phyloP scores from a whole-genome alignment of 2,113 vertebrate genomes.

The Fulmarus glacialis region DNA sequence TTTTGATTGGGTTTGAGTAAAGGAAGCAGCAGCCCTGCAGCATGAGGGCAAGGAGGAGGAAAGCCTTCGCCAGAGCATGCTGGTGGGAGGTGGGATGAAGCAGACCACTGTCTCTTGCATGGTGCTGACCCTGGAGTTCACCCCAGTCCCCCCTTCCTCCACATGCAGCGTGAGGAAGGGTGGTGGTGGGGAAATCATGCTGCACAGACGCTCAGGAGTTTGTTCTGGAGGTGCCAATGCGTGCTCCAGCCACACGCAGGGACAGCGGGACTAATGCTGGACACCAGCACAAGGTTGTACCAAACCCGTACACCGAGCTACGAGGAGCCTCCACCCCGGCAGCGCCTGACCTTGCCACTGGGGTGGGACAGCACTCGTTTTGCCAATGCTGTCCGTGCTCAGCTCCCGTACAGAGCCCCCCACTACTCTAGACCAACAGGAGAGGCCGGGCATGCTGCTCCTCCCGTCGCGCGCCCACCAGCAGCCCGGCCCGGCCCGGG shows the following conservation, averaged over 20 bases:
- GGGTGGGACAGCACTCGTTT: neutral
- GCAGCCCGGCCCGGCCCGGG: neutral
- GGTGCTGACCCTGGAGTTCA: neutral
- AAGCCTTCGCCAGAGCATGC: rapidly evolving
- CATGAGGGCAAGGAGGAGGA: too few species aligned
- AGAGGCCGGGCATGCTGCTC: neutral
- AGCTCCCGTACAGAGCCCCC: neutral
- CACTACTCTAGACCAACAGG: rapidly evolving
- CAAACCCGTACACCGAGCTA: rapidly evolving
- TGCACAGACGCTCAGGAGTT: neutral
- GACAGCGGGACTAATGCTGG: neutral
- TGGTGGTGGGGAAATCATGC: neutral
- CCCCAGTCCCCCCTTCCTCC: neutral
- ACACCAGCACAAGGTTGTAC: neutral
- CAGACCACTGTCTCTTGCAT: too few species aligned
- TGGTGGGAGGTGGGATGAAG: neutral
- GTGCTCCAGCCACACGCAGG: neutral
- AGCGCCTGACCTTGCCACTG: neutral
- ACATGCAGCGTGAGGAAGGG: rapidly evolving
- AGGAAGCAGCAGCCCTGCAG: neutral
- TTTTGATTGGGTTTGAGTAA: neutral
- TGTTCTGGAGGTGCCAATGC: rapidly evolving
- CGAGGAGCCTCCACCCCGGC: neutral
- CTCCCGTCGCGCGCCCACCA: too few species aligned
- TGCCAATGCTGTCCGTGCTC: neutral